Conservation (phyloP, 2,113 vertebrate genomes). For the Scomber colias region DNA sequence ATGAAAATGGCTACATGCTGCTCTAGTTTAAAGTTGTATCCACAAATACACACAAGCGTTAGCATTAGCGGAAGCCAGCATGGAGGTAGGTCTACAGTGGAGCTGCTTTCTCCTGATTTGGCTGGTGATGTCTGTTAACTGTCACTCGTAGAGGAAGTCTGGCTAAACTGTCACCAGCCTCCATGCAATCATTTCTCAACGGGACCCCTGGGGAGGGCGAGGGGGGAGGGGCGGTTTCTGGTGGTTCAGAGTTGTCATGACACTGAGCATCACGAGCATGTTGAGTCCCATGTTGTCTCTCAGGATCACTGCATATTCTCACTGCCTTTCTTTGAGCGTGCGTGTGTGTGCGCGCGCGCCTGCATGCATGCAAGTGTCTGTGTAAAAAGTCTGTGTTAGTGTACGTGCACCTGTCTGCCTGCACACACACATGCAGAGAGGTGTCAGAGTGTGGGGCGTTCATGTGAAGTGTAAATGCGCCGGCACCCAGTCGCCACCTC, state of each 20-base stretch:
- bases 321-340: constrained; percentile 25
- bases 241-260: constrained; percentile 57
- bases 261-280: constrained; percentile 62
- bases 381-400: background rate
- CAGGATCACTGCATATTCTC: constrained; percentile 80
- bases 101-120: constrained; percentile 59
- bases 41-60: constrained; percentile 2
- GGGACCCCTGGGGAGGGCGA: constrained; percentile 12
- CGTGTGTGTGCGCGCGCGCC: background rate
- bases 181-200: constrained; percentile 50
- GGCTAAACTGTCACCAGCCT: constrained; percentile 73
- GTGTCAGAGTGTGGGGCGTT: constrained; percentile 50
- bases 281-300: constrained; percentile 66
- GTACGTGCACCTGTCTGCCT: constrained; percentile 35
- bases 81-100: constrained; percentile 25
- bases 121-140: constrained; percentile 73
- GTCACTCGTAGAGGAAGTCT: constrained; percentile 75
- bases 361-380: background rate
- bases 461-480: constrained; percentile 82
- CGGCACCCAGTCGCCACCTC: constrained; percentile 72
- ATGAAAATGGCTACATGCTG: background rate
- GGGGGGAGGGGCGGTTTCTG: constrained; percentile 21
- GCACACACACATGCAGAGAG: constrained; percentile 14
- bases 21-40: background rate
- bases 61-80: constrained; percentile 33